These are phyloP conservation scores for Sternotherus odoratus DNA, from an alignment of 2,797 vertebrate genomes.

Conservation along the genomic window DNA sequence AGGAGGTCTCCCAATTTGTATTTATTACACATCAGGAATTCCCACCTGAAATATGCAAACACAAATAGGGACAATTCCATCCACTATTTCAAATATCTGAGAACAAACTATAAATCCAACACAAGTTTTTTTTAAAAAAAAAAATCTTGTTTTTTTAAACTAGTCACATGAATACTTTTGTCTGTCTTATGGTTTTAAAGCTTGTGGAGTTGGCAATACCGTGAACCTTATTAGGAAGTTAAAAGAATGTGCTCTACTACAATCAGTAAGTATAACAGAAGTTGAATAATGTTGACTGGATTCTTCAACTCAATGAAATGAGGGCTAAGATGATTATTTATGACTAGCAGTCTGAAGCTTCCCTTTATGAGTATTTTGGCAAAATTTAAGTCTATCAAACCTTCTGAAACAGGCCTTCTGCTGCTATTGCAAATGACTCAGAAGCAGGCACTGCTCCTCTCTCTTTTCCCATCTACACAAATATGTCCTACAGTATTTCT, in stretches of 20 bases:
- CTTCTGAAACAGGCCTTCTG: background rate
- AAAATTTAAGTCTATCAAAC: background rate
- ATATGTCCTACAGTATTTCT: background rate
- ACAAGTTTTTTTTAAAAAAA: background rate
- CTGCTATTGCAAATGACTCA: background rate
- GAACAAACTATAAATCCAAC: background rate
- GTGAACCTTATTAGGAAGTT: background rate
- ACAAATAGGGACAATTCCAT: background rate
- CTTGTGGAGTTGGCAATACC: background rate
- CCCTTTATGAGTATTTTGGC: background rate
- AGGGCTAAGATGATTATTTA: background rate
- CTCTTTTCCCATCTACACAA: background rate
- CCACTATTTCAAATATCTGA: background rate
- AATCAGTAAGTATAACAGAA: background rate
- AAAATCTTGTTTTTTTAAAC: background rate
- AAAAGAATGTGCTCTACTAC: background rate
- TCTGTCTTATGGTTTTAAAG: background rate
- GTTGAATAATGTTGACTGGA: background rate
- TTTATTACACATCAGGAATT: background rate
- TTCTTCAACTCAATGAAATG: background rate
- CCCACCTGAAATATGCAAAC: background rate
- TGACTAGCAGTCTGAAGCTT: background rate
- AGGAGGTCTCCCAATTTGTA: background rate
- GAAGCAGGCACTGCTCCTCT: background rate
- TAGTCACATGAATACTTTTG: background rate